phyloP scores from a whole-genome alignment of 2,113 vertebrate species.

The Casuarius casuarius region DNA sequence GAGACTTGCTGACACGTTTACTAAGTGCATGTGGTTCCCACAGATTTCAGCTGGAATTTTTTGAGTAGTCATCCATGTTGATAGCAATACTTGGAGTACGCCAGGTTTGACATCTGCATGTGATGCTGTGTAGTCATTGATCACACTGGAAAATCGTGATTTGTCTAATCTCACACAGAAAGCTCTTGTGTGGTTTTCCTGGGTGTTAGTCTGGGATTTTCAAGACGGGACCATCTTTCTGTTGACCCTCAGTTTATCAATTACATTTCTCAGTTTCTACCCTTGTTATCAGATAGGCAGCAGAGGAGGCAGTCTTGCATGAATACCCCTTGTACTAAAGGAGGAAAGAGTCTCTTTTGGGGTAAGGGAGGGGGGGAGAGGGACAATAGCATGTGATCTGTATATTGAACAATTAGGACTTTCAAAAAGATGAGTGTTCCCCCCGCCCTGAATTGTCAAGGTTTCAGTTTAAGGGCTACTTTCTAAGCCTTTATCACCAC shows the following conservation, averaged over 20 bases:
- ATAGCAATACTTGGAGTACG: neutral
- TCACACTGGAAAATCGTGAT: neutral
- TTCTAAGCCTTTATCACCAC: too few relatives aligned
- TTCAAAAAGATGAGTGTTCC: too few relatives aligned
- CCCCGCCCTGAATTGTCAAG: too few relatives aligned
- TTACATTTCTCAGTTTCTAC: neutral
- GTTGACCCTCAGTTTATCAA: neutral
- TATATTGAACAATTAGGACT: too few relatives aligned
- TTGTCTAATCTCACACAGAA: neutral
- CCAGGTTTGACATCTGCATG: neutral
- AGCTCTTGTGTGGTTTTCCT: neutral
- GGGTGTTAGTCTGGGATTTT: neutral
- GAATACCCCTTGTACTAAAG: neutral
- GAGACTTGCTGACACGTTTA: neutral
- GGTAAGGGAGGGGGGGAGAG: too few relatives aligned
- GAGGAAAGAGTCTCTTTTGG: too few relatives aligned
- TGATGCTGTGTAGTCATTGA: fast-evolving
- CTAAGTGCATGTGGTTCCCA: neutral
- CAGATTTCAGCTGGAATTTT: neutral
- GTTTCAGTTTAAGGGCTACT: too few relatives aligned
- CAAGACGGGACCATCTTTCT: neutral
- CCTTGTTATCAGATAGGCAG: neutral
- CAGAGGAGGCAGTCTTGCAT: fast-evolving
- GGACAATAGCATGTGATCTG: too few relatives aligned
- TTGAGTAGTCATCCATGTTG: neutral